phyloP scores from a whole-genome alignment of 1,140 invertebrate species.

The Hesperophylax magnus region DNA sequence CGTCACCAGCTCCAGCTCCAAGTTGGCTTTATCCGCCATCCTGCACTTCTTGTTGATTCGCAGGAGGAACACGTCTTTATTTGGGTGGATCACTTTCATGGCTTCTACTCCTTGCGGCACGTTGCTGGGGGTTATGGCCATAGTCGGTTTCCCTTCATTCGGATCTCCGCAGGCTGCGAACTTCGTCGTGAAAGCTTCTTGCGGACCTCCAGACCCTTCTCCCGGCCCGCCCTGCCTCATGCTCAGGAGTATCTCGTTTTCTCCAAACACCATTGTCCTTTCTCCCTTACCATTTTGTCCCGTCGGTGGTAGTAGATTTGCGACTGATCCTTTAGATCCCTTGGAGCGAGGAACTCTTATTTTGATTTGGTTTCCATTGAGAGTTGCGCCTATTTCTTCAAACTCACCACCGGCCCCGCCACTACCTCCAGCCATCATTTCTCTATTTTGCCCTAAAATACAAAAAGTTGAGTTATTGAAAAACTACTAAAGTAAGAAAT shows the following conservation, averaged over 20 bases:
- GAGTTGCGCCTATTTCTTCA: slow-evolving; percentile 63
- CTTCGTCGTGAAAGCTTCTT: slow-evolving; percentile 1
- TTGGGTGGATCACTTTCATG: slow-evolving; percentile 61
- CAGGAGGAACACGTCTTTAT: slow-evolving; percentile 63
- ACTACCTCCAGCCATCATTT: neutral
- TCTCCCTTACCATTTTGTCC: neutral
- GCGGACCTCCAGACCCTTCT: neutral
- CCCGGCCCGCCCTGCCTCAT: neutral
- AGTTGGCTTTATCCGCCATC: slow-evolving; percentile 58
- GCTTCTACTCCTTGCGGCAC: slow-evolving; percentile 41
- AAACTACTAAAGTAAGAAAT: no score
- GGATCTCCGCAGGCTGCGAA: slow-evolving; percentile 19
- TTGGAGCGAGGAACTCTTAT: slow-evolving; percentile 61
- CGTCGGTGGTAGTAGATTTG: neutral
- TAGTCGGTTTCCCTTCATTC: slow-evolving; percentile 51
- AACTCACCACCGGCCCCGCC: slow-evolving; percentile 3
- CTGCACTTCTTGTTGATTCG: slow-evolving; percentile 57
- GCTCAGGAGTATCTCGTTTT: slow-evolving; percentile 32
- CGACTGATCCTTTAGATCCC: no score
- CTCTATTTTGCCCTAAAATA: neutral
- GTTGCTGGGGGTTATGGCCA: slow-evolving; percentile 39
- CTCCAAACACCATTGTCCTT: slow-evolving; percentile 19
- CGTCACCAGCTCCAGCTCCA: slow-evolving; percentile 64
- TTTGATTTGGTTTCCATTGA: slow-evolving; percentile 64
- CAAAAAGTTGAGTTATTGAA: no score